These are phyloP conservation scores for Coracopsis vasa DNA, from an alignment of 2,113 vertebrate genomes.

Conservation along the genomic window DNA sequence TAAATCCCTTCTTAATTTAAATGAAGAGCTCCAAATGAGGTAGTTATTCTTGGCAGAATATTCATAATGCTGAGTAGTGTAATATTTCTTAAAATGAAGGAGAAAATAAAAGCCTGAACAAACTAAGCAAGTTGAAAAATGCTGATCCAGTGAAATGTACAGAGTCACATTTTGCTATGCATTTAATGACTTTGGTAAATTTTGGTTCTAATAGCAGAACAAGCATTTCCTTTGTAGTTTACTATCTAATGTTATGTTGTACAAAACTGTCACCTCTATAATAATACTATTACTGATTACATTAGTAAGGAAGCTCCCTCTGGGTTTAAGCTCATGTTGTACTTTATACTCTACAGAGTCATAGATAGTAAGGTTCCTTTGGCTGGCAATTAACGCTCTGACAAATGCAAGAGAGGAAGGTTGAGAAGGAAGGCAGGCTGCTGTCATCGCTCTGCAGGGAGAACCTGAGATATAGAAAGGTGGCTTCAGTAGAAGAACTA, in stretches of 20 bases:
- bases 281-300: background rate
- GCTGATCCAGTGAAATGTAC: background rate
- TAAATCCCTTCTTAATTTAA: slow-evolving; percentile 52
- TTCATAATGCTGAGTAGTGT: background rate
- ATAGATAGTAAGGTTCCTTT: background rate
- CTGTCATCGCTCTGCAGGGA: background rate
- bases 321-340: background rate
- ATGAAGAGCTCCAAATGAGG: slow-evolving; percentile 11
- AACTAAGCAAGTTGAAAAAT: background rate
- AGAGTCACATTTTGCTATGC: background rate
- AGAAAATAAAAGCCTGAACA: background rate
- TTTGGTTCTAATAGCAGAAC: background rate
- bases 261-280: background rate
- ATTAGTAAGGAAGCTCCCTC: background rate
- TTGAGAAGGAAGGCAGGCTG: background rate
- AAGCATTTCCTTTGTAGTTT: background rate
- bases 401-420: background rate
- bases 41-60: background rate
- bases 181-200: background rate
- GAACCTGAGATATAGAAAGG: background rate
- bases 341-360: background rate
- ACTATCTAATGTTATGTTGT: fast-evolving
- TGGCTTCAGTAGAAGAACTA: background rate
- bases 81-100: background rate
- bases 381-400: background rate